Evolutionary conservation across 2,888 invertebrate genomes (phyloP), one percentile per base, ranked within the genome.

Genomic region (Pseudeuparius sepicola): DNA sequence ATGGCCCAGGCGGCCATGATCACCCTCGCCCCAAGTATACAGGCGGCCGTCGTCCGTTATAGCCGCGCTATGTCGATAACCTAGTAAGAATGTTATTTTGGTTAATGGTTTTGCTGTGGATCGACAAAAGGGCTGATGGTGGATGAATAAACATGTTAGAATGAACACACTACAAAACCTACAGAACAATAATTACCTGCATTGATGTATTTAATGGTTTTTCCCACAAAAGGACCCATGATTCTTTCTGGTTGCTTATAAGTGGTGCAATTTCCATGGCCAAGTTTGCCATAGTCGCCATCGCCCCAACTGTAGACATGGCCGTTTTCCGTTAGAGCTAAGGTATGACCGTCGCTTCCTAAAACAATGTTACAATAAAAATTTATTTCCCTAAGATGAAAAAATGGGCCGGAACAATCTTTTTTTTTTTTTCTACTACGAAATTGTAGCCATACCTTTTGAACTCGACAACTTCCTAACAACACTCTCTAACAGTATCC

Each of bases 11-110:
- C 69, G 54, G 4, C 70, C 70, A 47, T 65, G 65, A 31, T 70
- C 69, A 4, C 72, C 71, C 56, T 71, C 70, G 4, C 72, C 72
- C 71, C 71, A 72, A 1, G 70, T 71, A 47, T 64, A 72, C 20
- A 72, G 54, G 41, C 64, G 62, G 3, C 71, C 71, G 42, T 68
- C 66, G 32, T 65, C 65, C 1, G 71, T 70, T 7, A 72, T 66
- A 15, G 69, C 70, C 24, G 71, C 71, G 48, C 69, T 69, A 50
- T 73, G 71, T 13, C 70, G 55, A 49, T 70, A 70, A 23, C 69
- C n/a, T n/a, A n/a, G n/a, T n/a, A n/a, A n/a, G n/a, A n/a, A n/a
- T n/a, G n/a, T n/a, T n/a, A n/a, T n/a, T n/a, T n/a, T n/a, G n/a
- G n/a, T n/a, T n/a, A n/a, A n/a, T n/a, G n/a, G n/a, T n/a, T n/a